Conservation (phyloP, 2,113 vertebrate species). For the Erythrocebus patas region DNA sequence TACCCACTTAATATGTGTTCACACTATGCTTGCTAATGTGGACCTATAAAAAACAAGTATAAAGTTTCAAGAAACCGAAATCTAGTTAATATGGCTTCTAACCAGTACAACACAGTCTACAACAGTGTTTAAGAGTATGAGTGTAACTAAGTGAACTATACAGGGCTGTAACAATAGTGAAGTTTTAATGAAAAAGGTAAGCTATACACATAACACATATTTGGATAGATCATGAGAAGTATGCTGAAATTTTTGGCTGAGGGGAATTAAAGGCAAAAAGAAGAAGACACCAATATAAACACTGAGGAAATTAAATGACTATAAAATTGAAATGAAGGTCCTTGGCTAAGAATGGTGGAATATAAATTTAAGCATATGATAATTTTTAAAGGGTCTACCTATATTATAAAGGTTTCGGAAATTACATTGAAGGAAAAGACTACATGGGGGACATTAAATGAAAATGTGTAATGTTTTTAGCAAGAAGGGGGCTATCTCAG, state of each 20-base stretch:
- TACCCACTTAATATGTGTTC: not conserved
- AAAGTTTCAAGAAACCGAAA: slow-evolving; percentile 6
- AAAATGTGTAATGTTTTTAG: not conserved
- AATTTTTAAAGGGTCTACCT: not conserved
- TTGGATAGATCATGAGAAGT: not conserved
- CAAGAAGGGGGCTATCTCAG: not conserved
- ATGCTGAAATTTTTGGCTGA: not conserved
- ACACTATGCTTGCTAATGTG: not conserved
- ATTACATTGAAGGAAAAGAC: not conserved
- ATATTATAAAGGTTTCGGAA: not conserved
- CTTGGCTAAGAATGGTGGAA: not conserved
- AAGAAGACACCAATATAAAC: not conserved
- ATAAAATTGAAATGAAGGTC: not conserved
- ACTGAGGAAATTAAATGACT: not conserved
- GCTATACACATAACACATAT: not conserved
- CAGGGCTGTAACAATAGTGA: not conserved
- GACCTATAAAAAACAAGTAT: not conserved
- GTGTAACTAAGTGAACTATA: not conserved
- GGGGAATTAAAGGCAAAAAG: not conserved
- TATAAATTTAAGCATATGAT: not conserved
- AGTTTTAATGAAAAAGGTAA: not conserved
- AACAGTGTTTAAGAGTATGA: not conserved
- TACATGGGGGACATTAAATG: not conserved
- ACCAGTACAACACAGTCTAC: not conserved
- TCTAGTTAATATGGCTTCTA: not conserved